A percentile compares a stretch with the other conserved stretches of the same genome.
Conservation (phyloP, 2,113 vertebrate species). For the Physeter macrocephalus region DNA sequence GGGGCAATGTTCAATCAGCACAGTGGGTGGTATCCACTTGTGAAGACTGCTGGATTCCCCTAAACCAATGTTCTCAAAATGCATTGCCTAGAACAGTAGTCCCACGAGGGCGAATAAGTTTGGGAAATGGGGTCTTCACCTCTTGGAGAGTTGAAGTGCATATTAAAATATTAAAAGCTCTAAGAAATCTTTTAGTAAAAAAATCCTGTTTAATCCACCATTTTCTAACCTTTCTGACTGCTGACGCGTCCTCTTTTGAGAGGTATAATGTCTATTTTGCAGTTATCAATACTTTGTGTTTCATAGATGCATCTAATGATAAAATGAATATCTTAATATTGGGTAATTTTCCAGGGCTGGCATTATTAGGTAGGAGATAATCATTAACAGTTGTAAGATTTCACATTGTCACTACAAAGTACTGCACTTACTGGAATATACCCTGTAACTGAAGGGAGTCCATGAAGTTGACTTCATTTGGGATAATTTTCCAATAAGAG, state of each 20-base stretch:
- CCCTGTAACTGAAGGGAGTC: not conserved
- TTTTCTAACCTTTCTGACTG: not conserved
- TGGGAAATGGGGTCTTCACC: not conserved
- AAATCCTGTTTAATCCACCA: not conserved
- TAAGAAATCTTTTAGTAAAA: not conserved
- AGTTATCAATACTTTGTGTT: not conserved
- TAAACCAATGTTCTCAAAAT: too few relatives aligned
- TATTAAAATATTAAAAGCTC: not conserved
- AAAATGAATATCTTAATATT: not conserved
- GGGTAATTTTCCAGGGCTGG: not conserved
- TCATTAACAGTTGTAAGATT: not conserved
- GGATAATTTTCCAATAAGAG: not conserved
- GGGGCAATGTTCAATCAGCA: not conserved
- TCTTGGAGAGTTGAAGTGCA: not conserved
- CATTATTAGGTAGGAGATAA: not conserved
- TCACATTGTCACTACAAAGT: not conserved
- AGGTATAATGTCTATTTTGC: not conserved
- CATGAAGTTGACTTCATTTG: not conserved
- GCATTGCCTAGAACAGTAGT: not conserved
- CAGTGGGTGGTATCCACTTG: too few relatives aligned
- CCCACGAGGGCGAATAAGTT: not conserved
- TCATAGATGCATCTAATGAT: not conserved
- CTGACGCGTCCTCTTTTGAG: not conserved
- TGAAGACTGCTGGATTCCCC: not conserved
- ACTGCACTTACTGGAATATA: fast-evolving